A percentile compares a stretch with the other conserved stretches of the same genome.
phyloP scores from a whole-genome alignment of 2,113 vertebrate species.

The Anolis sagrei region DNA sequence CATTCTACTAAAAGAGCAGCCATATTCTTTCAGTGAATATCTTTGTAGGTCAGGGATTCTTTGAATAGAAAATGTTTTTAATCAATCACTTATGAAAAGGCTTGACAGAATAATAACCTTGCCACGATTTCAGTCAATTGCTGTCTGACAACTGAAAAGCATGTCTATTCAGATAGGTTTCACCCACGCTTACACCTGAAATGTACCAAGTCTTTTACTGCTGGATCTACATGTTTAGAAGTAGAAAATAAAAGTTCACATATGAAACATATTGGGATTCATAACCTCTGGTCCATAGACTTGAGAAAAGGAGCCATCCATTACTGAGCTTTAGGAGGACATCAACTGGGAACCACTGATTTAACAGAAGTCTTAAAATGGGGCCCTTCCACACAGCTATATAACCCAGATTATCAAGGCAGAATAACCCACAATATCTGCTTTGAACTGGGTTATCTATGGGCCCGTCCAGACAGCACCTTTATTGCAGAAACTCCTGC shows the following conservation, averaged over 20 bases:
- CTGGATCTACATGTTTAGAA: slow-evolving; percentile 53
- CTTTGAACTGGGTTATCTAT: too few species aligned
- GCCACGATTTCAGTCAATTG: slow-evolving; percentile 60
- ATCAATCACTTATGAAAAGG: slow-evolving; percentile 54
- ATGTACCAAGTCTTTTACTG: slow-evolving; percentile 38
- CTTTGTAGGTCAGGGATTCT: slow-evolving; percentile 49
- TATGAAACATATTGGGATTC: slow-evolving; percentile 55
- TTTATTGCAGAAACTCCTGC: too few species aligned
- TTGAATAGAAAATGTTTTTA: slow-evolving; percentile 44
- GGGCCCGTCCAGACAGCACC: too few species aligned
- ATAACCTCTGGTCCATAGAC: slow-evolving; percentile 26
- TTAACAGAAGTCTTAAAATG: background rate
- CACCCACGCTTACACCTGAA: slow-evolving; percentile 57
- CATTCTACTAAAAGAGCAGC: slow-evolving; percentile 33
- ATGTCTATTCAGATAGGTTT: slow-evolving; percentile 53
- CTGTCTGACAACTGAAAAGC: slow-evolving; percentile 57
- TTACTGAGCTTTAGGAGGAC: too few species aligned
- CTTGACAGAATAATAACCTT: slow-evolving; percentile 63
- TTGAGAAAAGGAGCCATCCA: too few species aligned
- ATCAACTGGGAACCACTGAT: too few species aligned
- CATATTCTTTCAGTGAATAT: slow-evolving; percentile 31
- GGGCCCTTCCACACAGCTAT: too few species aligned
- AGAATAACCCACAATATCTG: too few species aligned
- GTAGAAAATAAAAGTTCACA: slow-evolving; percentile 42
- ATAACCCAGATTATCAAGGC: too few species aligned